Evolutionary conservation across 2,888 invertebrate genomes (phyloP).

Genomic region (Sacculina carcini): DNA sequence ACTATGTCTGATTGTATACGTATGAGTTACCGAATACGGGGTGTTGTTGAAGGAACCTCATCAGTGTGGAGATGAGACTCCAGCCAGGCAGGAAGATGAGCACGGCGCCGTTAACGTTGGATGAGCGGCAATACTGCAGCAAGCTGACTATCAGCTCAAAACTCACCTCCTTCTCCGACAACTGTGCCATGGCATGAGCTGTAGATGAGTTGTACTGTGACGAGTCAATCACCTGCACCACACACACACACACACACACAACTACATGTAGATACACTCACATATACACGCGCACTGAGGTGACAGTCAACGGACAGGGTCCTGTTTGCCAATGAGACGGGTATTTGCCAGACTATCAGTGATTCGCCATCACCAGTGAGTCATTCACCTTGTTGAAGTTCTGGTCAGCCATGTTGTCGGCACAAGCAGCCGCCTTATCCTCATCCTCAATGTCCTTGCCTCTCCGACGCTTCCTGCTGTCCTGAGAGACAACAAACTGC

Average conservation of each 20-base stretch:
- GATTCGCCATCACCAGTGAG: constrained; percentile 25
- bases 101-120: constrained; percentile 51
- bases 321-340: too few relatives aligned
- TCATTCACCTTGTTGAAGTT: constrained; percentile 20
- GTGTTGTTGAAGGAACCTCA: constrained; percentile 55
- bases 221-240: constrained; percentile 16
- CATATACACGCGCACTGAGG: too few relatives aligned
- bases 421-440: constrained; percentile 29
- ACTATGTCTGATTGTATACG: constrained; percentile 35
- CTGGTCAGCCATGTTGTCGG: constrained; percentile 26
- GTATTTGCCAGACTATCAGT: constrained; percentile 6
- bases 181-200: constrained; percentile 35
- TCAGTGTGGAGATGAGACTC: constrained; percentile 79
- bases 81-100: constrained; percentile 86
- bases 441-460: constrained; percentile 28
- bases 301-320: too few relatives aligned
- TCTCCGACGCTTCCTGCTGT: constrained; percentile 40
- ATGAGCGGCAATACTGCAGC: constrained; percentile 23
- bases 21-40: constrained; percentile 34
- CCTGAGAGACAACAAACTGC: constrained; percentile 47
- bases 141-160: constrained; percentile 75
- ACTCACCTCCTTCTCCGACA: constrained; percentile 73
- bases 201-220: constrained; percentile 27
- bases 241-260: too few relatives aligned
- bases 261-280: too few relatives aligned